Conservation (phyloP, 2,113 vertebrate genomes). For the Nothobranchius furzeri region DNA sequence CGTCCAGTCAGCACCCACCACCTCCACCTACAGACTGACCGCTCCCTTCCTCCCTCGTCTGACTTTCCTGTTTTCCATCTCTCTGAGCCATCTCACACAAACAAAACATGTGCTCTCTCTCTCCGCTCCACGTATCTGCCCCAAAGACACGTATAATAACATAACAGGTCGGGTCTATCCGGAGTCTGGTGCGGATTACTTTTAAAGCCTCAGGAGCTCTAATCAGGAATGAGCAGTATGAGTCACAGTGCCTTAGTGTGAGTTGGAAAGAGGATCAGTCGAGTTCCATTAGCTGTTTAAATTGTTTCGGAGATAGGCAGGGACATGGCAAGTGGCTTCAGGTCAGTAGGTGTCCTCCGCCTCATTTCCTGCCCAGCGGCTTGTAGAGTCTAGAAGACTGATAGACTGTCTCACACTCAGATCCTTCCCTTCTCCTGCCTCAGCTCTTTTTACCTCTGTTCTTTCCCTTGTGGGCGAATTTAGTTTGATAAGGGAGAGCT, state of each 20-base stretch:
- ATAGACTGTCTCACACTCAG: constrained; percentile 36
- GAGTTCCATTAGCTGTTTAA: constrained; percentile 67
- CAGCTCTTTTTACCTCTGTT: constrained; percentile 23
- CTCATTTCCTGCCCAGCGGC: constrained; percentile 69
- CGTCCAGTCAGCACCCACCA: constrained; percentile 34
- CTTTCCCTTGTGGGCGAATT: constrained; percentile 40
- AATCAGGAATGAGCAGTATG: constrained; percentile 57
- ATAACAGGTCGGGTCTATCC: constrained; percentile 24
- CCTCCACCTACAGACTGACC: constrained; percentile 59
- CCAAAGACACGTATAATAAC: constrained; percentile 43
- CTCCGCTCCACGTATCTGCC: constrained; percentile 5
- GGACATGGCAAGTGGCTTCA: constrained; percentile 55
- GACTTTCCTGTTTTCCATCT: constrained; percentile 64
- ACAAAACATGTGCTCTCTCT: constrained; percentile 18
- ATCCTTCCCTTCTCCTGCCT: constrained; percentile 31
- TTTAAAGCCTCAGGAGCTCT: constrained; percentile 46
- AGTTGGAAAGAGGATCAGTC: constrained; percentile 46
- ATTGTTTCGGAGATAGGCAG: constrained; percentile 66
- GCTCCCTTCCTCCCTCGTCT: constrained; percentile 27
- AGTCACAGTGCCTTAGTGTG: constrained; percentile 41
- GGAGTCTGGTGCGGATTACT: constrained; percentile 42
- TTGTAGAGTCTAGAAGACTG: constrained; percentile 44
- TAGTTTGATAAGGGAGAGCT: constrained; percentile 45
- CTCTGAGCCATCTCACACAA: constrained; percentile 29
- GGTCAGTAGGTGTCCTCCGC: constrained; percentile 66